These are phyloP conservation scores for Amiota communis DNA, from an alignment of 2,888 invertebrate species.

Conservation along the genomic window DNA sequence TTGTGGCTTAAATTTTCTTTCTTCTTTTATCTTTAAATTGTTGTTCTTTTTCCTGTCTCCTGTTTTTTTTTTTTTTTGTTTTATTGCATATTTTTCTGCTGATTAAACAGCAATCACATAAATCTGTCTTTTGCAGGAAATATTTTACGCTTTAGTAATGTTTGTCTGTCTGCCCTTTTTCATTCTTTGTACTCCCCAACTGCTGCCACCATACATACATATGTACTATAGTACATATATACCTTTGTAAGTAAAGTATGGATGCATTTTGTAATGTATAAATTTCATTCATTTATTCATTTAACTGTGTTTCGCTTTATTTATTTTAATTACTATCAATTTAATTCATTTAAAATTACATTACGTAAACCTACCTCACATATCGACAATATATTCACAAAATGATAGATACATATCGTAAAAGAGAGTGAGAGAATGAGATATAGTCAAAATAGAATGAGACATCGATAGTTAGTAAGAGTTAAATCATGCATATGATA, in stretches of 20 bases:
- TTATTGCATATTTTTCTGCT: conserved; percentile 25
- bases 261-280: neutral
- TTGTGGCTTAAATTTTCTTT: conserved; percentile 3
- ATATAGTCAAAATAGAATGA: neutral
- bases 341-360: conserved; percentile 26
- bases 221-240: neutral
- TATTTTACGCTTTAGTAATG: conserved; percentile 20
- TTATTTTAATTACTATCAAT: conserved; percentile 29
- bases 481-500: conserved; percentile 56
- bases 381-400: neutral
- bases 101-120: conserved; percentile 28
- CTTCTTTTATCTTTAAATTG: neutral
- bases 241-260: neutral
- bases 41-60: neutral
- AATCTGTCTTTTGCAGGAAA: conserved; percentile 28
- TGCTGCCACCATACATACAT: no score
- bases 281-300: conserved; percentile 3
- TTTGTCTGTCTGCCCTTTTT: neutral
- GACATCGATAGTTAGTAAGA: neutral
- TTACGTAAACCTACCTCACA: neutral
- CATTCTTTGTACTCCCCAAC: neutral
- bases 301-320: conserved; percentile 17
- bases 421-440: neutral
- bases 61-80: neutral
- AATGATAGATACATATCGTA: neutral